Evolutionary conservation across 2,797 vertebrate genomes (phyloP), one percentile per base, ranked within the genome.

Genomic region (Limnodromus scolopaceus): DNA sequence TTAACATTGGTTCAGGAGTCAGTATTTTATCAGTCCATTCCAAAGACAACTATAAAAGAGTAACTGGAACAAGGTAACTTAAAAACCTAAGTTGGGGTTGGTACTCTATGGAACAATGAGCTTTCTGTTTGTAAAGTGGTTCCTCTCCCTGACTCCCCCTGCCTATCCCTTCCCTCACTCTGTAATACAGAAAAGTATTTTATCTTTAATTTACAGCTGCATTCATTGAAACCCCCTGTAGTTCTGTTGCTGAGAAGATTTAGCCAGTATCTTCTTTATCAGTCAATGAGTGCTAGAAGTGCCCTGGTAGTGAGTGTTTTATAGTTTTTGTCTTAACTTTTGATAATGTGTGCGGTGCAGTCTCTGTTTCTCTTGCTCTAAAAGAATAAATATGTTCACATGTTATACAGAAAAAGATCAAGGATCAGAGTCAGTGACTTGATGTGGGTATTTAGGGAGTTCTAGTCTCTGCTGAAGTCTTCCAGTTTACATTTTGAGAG

Each of bases 1-100:
- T 99, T 90, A 99, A 99, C 97, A 99, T 99, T 96, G 99, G 99
- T 88, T 99, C 99, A 22, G 99, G 99, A 96, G 99, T 99, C 97
- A 99, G 99, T 97, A 98, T 99, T 97, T 97, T 99, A 96, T 98
- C 99, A 46, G 99, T 99, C 57, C 98, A 99, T 98, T 99, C 99
- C 97, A 99, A 98, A 98, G 98, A 99, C 95, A 97, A 98, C 97
- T 99, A 99, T 89, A 99, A 99, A 91, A 98, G 99, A 96, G 99
- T 99, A 88, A 99, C 98, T 76, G 99, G 99, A 92, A 99, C 99
- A 96, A 99, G 99, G 99, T 99, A 98, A 92, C 57, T 94, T 77
- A 68, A 80, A 96, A 86, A 70, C 25, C 16, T 6, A 1, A 1
- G 0, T 30, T 92, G 60, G 7, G 18, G 3, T 36, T 57, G 11